Conservation (phyloP, 2,888 invertebrate genomes). For the Dolichopus griseipennis region DNA sequence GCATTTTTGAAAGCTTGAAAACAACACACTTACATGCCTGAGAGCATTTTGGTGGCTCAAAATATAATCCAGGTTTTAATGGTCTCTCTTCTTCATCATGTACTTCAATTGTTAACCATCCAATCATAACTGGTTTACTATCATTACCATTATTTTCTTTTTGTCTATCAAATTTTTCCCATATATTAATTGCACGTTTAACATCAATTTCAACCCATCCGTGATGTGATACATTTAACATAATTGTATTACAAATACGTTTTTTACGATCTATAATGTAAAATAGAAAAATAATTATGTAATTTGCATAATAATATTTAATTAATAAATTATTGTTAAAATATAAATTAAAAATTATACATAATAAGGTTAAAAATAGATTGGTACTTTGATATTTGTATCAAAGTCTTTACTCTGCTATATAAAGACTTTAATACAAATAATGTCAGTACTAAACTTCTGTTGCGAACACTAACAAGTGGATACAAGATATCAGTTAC, state of each 20-base stretch:
- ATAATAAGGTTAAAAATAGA: no score
- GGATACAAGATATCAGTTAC: no score
- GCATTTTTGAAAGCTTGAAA: conserved; percentile 24
- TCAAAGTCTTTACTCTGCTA: no score
- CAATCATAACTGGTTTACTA: conserved; percentile 33
- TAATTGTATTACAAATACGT: conserved; percentile 40
- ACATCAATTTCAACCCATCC: conserved; percentile 43
- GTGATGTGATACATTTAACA: conserved; percentile 37
- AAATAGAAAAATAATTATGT: no score
- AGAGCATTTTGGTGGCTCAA: conserved; percentile 40
- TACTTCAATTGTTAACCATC: conserved; percentile 38
- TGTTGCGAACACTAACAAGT: no score
- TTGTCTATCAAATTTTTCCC: conserved; percentile 33
- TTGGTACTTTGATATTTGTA: no score
- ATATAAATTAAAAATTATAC: no score
- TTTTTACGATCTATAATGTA: conserved; percentile 34
- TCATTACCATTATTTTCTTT: conserved; percentile 20
- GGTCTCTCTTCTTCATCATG: conserved; percentile 41
- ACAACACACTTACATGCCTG: conserved; percentile 45
- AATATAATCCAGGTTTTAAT: conserved; percentile 37
- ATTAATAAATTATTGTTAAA: no score
- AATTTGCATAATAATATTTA: no score
- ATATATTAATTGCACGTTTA: conserved; percentile 38
- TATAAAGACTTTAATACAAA: no score
- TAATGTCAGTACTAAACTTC: no score